These are phyloP conservation scores for Drosophila dives DNA, from an alignment of 2,888 invertebrate genomes.

Conservation along the genomic window DNA sequence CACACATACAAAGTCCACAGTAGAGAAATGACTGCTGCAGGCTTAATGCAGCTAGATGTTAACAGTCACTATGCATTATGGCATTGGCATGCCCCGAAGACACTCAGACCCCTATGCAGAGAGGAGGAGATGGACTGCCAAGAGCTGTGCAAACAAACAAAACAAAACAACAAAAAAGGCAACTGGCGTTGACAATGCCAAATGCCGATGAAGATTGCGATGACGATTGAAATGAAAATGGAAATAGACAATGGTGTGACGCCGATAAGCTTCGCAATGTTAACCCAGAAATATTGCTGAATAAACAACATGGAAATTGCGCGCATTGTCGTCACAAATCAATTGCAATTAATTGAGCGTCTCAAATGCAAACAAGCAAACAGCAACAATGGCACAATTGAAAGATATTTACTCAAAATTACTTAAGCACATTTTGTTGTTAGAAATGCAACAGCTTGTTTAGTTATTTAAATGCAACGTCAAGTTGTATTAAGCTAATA, in stretches of 20 bases:
- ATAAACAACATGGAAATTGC: conserved; percentile 44
- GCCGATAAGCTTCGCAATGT: conserved; percentile 9
- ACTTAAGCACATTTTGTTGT: background rate
- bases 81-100: conserved; percentile 22
- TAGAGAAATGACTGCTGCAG: conserved; percentile 8
- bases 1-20: conserved; percentile 1
- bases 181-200: conserved; percentile 13
- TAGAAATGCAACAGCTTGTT: background rate
- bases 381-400: background rate
- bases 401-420: conserved; percentile 1
- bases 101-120: background rate
- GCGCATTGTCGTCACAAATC: conserved; percentile 61
- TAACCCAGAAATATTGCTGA: conserved; percentile 37
- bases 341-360: conserved; percentile 57
- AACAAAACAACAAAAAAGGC: conserved; percentile 30
- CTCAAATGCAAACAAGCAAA: conserved; percentile 3
- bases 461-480: background rate
- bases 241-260: conserved; percentile 23
- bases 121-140: conserved; percentile 2
- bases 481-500: background rate
- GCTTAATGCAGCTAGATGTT: conserved; percentile 27
- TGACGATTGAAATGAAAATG: conserved; percentile 14
- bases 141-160: conserved; percentile 37
- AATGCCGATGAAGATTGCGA: conserved; percentile 2
- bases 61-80: conserved; percentile 30